Percentiles rank a stretch among this genome's conserved stretches.
Conservation (phyloP, 2,113 vertebrate genomes). For the Astur gentilis region DNA sequence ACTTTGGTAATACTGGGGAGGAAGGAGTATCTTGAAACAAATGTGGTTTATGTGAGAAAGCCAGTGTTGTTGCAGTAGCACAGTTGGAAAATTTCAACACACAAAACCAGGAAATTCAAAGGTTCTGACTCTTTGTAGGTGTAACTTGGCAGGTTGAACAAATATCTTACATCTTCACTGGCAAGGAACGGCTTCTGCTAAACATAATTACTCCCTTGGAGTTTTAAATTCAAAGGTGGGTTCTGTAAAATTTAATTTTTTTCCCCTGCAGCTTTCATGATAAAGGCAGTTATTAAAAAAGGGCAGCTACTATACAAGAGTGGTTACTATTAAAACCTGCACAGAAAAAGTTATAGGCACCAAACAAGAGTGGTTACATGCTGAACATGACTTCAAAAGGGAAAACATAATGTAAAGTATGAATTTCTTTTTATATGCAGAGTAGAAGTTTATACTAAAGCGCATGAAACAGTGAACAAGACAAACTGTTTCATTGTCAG, state of each 20-base stretch:
- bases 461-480: not conserved
- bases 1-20: not conserved
- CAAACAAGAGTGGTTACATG: not conserved
- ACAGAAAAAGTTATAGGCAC: not conserved
- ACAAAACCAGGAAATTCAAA: slow-evolving; percentile 45
- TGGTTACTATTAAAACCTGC: not conserved
- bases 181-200: not conserved
- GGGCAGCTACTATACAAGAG: not conserved
- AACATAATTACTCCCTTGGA: slow-evolving; percentile 7
- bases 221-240: slow-evolving; percentile 25
- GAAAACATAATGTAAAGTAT: not conserved
- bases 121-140: slow-evolving; percentile 49
- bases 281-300: slow-evolving; percentile 25
- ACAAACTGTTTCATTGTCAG: not conserved
- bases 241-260: slow-evolving; percentile 21
- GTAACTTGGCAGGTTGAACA: slow-evolving; percentile 50
- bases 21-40: not conserved
- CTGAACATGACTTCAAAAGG: not conserved
- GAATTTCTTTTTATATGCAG: not conserved
- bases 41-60: slow-evolving; percentile 4
- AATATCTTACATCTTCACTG: not conserved
- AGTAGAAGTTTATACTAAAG: not conserved
- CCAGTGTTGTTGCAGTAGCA: not conserved
- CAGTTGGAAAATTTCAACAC: slow-evolving; percentile 18
- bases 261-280: not conserved